Evolutionary conservation across 2,888 invertebrate genomes (phyloP), one percentile per base, ranked within the genome.

Genomic region (Rapana venosa): DNA sequence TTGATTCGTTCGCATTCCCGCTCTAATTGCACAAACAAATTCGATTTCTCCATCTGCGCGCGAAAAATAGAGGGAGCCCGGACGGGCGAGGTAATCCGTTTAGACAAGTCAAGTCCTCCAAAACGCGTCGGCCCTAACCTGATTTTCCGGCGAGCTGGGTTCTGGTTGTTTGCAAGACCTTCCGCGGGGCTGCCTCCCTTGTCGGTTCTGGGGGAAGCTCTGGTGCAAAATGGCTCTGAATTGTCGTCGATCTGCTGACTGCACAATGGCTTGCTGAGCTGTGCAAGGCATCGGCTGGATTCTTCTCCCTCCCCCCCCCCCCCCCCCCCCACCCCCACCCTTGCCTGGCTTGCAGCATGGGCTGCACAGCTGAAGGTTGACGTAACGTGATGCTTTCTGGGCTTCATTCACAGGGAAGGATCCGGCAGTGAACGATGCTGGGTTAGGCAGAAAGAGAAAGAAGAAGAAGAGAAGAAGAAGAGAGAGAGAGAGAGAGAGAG

Each of bases 1-100:
- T 91, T 90, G 90, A 92, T 92, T 92, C 92, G 90, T 92, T 91
- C 92, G 90, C 91, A 91, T 91, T 91, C 90, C 90, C 61, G 90
- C 89, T 91, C 92, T 92, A 92, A 92, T 91, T 91, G 92, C 91
- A 91, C 91, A 91, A 91, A 91, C 91, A 92, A 92, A 92, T 91
- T 92, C 91, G 91, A 92, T 92, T 92, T 91, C 87, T 89, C 90
- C 87, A 87, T 86, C 90, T 87, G 90, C 77, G 88, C 89, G 90
- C 88, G 91, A 90, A 90, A 90, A 83, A 77, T 81, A 88, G 88
- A 88, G 87, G 85, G 86, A 87, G 90, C 56, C 35, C 81, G 86
- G 89, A 79, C 6, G 90, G 88, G 58, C 56, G 87, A 79, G 74
- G 84, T 92, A 92, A 92, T 92, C 90, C 83, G 89, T 90, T 92